Percentiles rank a stretch among this genome's conserved stretches.
Evolutionary conservation across 2,113 vertebrate genomes (phyloP).

Genomic region (Cygnus atratus): DNA sequence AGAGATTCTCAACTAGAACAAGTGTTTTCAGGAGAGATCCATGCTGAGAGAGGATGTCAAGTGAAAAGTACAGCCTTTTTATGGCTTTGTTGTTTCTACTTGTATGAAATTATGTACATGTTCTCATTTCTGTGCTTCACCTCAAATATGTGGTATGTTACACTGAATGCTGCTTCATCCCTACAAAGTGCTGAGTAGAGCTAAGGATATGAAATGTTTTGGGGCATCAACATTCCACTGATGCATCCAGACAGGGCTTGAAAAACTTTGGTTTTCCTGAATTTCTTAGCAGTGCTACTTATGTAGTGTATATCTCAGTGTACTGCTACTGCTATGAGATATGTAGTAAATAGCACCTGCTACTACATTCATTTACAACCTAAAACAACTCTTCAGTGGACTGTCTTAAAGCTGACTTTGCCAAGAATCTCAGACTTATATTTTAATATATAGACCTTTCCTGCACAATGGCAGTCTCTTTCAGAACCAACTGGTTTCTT

Average conservation of each 20-base stretch:
- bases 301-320: neutral
- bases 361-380: neutral
- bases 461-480: neutral
- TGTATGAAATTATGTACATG: neutral
- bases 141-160: fast-evolving
- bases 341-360: neutral
- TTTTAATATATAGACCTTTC: neutral
- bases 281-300: neutral
- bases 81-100: neutral
- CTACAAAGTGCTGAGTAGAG: neutral
- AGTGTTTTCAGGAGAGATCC: neutral
- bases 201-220: neutral
- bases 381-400: neutral
- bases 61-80: neutral
- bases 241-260: neutral
- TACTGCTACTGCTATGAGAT: neutral
- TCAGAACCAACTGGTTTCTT: neutral
- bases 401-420: neutral
- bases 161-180: neutral
- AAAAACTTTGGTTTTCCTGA: neutral
- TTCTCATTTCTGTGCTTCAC: neutral
- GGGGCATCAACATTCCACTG: neutral
- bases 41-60: neutral
- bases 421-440: neutral
- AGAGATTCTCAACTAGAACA: neutral